Evolutionary conservation across 2,113 vertebrate genomes (phyloP).

Genomic region (Mandrillus leucophaeus): DNA sequence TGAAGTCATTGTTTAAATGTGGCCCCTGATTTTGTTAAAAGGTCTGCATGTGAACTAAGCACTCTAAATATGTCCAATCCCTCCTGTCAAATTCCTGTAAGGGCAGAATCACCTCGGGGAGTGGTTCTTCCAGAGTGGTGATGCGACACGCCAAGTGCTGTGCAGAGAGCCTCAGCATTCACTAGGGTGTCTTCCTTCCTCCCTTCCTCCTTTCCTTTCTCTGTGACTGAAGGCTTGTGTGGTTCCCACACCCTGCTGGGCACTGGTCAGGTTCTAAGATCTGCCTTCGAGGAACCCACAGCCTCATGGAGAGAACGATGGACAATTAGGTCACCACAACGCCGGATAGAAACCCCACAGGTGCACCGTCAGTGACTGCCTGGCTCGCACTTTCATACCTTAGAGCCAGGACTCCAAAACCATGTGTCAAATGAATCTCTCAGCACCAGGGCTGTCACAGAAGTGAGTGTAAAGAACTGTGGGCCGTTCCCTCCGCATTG

Average conservation of each 20-base stretch:
- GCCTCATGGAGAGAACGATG: rapidly evolving
- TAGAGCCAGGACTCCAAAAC: rapidly evolving
- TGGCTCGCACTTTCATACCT: not conserved
- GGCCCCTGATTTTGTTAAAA: not conserved
- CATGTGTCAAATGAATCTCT: rapidly evolving
- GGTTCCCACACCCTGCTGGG: not conserved
- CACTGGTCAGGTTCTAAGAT: not conserved
- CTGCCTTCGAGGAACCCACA: not conserved
- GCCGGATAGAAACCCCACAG: rapidly evolving
- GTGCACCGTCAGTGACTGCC: rapidly evolving
- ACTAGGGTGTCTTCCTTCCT: rapidly evolving
- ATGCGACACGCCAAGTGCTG: rapidly evolving
- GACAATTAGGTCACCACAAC: rapidly evolving
- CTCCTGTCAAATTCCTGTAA: not conserved
- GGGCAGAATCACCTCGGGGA: rapidly evolving
- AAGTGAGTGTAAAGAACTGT: rapidly evolving
- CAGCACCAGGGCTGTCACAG: rapidly evolving
- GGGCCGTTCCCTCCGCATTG: rapidly evolving
- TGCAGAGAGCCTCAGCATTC: rapidly evolving
- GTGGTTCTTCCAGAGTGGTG: too few relatives aligned
- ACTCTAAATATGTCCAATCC: rapidly evolving
- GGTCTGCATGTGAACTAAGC: not conserved
- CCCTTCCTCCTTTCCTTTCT: too few relatives aligned
- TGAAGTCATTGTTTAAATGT: rapidly evolving
- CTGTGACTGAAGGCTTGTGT: not conserved